Conservation (phyloP, 1,140 invertebrate genomes). For the Alviniconcha marisindica region DNA sequence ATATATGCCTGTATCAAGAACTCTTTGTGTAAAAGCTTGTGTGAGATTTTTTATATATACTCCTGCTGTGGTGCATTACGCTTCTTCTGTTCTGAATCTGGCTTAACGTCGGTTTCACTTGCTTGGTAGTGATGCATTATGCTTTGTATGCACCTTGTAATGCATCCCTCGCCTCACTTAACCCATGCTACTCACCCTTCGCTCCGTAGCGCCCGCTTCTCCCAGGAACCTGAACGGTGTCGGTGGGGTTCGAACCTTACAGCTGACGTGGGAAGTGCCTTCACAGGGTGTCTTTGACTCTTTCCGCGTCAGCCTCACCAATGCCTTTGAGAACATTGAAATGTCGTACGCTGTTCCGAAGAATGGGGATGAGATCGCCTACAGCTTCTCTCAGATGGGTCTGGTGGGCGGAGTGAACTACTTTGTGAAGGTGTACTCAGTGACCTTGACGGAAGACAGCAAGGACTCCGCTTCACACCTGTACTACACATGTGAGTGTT, state of each 20-base stretch:
- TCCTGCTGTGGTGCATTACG: no score
- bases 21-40: no score
- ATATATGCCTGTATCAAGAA: no score
- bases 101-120: no score
- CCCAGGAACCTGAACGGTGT: conserved; percentile 15
- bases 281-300: conserved; percentile 3
- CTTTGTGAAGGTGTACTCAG: conserved; percentile 29
- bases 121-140: background rate
- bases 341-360: background rate
- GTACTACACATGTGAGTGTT: conserved; percentile 29
- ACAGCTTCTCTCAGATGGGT: background rate
- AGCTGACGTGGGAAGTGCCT: conserved; percentile 30
- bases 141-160: background rate
- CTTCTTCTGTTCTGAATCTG: no score
- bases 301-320: conserved; percentile 37
- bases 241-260: conserved; percentile 27
- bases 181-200: background rate
- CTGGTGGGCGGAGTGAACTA: conserved; percentile 23
- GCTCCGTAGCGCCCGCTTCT: conserved; percentile 14
- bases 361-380: background rate
- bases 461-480: background rate
- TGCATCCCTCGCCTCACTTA: background rate
- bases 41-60: no score
- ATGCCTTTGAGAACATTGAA: background rate
- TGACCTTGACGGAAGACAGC: conserved; percentile 22